Base-by-base conservation (phyloP, 2,888 invertebrate genomes). In the Thera obeliscata region DNA sequence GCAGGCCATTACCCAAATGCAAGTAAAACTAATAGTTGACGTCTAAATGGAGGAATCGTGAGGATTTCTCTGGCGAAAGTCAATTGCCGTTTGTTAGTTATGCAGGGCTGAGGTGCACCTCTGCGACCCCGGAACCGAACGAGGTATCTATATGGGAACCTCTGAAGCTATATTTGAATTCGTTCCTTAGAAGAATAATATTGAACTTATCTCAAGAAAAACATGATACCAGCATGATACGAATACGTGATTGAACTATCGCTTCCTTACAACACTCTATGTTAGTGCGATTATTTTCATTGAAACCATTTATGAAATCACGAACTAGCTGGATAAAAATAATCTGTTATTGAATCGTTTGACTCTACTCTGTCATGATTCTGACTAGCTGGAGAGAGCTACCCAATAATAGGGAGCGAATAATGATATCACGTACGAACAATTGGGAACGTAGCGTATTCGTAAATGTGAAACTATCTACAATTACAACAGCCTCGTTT, bases 381-480 rank as follows among this genome's bases (percentile, higher is more conserved):
- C 70, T 71, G 66, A 79, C 60, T 55, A 48, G 35, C 70, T 75
- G 80, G 83, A 84, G 88, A 87, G 86, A 87, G 88, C 86, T 75
- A 80, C 56, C 61, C 60, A 67, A 56, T 64, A 66, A 79, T 79
- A 81, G 76, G 76, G 75, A 76, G 71, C 72, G 73, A 78, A 80
- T 83, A 84, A 84, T 81, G 78, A 80, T 85, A 86, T 87, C 88
- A 88, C 88, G 88, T 87, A 81, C 82, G 67, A 76, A 81, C 78
- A 79, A 82, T 85, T 82, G 78, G 74, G 76, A 76, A 78, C 76
- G 76, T 72, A 69, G 55, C 75, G 75, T 71, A 75, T 71, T 74
- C 73, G 77, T 79, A 79, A 73, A 79, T 77, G 74, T 74, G 74
- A 73, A 76, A 76, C 76, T 56, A 57, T 74, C 72, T 69, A 64